A percentile compares a stretch with the other conserved stretches of the same genome.
Evolutionary conservation across 1,140 invertebrate genomes (phyloP).

Genomic region (Arion vulgaris): DNA sequence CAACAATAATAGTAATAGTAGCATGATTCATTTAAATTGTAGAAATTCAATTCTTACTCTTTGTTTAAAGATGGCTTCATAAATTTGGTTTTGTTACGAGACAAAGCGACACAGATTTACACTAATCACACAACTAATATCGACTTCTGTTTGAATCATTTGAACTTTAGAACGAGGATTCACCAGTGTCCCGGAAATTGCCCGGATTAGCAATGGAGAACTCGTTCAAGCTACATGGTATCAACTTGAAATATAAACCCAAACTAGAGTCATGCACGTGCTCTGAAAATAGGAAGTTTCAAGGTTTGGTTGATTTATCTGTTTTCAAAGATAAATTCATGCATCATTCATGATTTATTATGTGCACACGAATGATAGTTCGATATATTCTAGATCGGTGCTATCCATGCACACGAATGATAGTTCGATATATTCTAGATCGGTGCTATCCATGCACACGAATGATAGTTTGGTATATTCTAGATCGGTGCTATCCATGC

Average conservation of each 20-base stretch:
- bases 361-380: background rate
- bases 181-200: constrained; percentile 6
- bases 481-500: no score
- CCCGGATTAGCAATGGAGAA: background rate
- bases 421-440: no score
- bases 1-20: no score
- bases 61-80: no score
- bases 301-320: background rate
- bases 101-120: background rate
- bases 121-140: background rate
- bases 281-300: background rate
- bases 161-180: constrained; percentile 3
- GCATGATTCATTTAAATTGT: no score
- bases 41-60: no score
- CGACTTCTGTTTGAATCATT: background rate
- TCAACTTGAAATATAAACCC: background rate
- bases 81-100: no score
- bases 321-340: background rate
- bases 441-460: no score
- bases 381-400: no score
- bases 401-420: no score
- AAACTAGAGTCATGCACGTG: background rate
- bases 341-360: background rate
- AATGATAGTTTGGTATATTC: no score
- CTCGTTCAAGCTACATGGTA: background rate